Conservation (phyloP, 23 tunicate species). For the Phallusia fumigata region DNA sequence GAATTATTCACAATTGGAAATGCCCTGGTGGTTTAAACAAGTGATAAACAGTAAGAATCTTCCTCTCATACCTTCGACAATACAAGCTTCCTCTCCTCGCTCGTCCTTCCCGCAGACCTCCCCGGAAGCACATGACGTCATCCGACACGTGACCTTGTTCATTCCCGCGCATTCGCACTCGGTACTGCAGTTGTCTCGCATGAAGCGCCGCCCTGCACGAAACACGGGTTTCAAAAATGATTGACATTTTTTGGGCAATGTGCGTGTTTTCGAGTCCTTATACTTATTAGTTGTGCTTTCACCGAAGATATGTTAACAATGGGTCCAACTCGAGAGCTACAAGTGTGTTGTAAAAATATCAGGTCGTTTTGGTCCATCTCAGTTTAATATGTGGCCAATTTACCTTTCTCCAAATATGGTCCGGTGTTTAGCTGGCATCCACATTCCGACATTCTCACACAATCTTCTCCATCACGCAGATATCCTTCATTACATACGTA, state of each 20-base stretch:
- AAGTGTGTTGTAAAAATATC: no score
- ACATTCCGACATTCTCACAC: slow-evolving; percentile 48
- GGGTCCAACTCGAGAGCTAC: no score
- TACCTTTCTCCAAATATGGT: slow-evolving; percentile 44
- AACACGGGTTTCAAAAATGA: neutral
- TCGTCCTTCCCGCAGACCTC: slow-evolving; percentile 14
- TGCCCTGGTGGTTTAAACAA: no score
- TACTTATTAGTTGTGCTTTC: no score
- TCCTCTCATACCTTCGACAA: neutral
- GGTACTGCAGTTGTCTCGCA: slow-evolving; percentile 38
- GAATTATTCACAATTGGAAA: no score
- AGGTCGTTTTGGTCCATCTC: no score
- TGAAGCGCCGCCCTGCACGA: slow-evolving; percentile 23
- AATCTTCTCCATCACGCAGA: slow-evolving; percentile 51
- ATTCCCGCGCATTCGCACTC: slow-evolving; percentile 36
- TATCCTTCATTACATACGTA: slow-evolving; percentile 49
- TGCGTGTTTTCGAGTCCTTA: no score
- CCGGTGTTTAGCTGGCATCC: slow-evolving; percentile 34
- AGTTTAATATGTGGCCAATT: no score
- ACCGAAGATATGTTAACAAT: no score
- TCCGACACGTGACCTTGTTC: slow-evolving; percentile 29
- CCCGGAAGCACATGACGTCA: slow-evolving; percentile 19
- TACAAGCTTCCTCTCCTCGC: neutral
- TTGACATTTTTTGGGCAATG: neutral
- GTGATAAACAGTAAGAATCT: neutral